Evolutionary conservation across 2,888 invertebrate genomes (phyloP), one percentile per base, ranked within the genome.

Genomic region (Nomada goodeniana): DNA sequence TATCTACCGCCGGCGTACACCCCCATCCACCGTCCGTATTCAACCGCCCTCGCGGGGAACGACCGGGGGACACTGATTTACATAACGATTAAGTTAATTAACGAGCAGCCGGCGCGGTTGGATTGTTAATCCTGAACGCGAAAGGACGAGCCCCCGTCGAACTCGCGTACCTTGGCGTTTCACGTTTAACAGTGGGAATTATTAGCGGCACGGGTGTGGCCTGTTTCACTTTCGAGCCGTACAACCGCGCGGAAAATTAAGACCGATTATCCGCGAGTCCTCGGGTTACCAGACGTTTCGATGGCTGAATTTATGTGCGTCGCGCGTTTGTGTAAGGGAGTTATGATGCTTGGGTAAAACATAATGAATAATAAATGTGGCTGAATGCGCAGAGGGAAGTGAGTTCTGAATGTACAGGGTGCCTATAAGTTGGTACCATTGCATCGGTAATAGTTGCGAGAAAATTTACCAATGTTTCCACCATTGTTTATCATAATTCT

Each of bases 61-160:
- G 70, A 71, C 64, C 36, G 65, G 71, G 71, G 74, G 83, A 84
- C 85, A 88, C 90, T 89, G 88, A 91, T 91, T 90, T 91, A 88
- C 89, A 90, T 90, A 88, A 89, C 87, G 88, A 89, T 89, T 90
- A 68, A 73, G 60, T 82, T 82, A 81, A 82, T 82, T 82, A 82
- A 82, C 74, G 82, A 77, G 73, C 53, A 26, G 55, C 18, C 53
- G 60, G 26, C 42, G 1, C 55, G 18, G 74, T 50, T 70, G 76
- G 69, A 83, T 76, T 76, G 82, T 81, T 81, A 76, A 76, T 83
- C 59, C 42, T 53, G 55, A 26, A 53, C 70, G 50, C 23, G 36
- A 53, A 53, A 59, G 47, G 61, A 69, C 47, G 47, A 11, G 47
- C 3, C 47, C 23, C 50, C 78, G 67, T 68, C 68, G 72, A 80